phyloP scores from a whole-genome alignment of 1,140 invertebrate genomes.

The Drosophila nikananu region DNA sequence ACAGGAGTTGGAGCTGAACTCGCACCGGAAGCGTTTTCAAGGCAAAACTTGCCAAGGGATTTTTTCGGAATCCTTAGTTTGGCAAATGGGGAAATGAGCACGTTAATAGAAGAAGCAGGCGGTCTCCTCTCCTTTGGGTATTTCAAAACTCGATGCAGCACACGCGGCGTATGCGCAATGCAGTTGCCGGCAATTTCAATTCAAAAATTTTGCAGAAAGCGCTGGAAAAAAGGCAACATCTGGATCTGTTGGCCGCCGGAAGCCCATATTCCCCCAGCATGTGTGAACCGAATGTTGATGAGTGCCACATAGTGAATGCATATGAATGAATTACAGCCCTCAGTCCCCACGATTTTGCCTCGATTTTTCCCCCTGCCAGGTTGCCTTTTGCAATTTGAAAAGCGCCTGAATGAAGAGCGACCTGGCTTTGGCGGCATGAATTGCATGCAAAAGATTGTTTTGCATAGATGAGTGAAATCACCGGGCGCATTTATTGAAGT shows the following conservation, averaged over 20 bases:
- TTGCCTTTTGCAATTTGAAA: slow-evolving; percentile 46
- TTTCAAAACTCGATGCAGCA: slow-evolving; percentile 39
- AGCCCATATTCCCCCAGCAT: slow-evolving; percentile 53
- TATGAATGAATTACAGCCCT: slow-evolving; percentile 48
- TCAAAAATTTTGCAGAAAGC: slow-evolving; percentile 21
- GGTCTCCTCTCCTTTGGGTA: slow-evolving; percentile 2
- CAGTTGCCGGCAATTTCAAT: slow-evolving; percentile 21
- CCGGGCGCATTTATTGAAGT: slow-evolving; percentile 43
- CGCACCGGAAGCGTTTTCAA: slow-evolving; percentile 34
- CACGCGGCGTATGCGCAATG: slow-evolving; percentile 71
- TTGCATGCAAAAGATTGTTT: slow-evolving; percentile 48
- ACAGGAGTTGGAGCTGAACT: slow-evolving; percentile 18
- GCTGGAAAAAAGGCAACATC: slow-evolving; percentile 30
- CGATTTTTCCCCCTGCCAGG: slow-evolving; percentile 4
- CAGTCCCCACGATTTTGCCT: neutral
- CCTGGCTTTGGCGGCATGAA: slow-evolving; percentile 45
- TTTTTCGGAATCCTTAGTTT: slow-evolving; percentile 39
- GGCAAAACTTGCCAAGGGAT: slow-evolving; percentile 22
- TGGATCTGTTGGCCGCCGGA: slow-evolving; percentile 37
- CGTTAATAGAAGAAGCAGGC: slow-evolving; percentile 58
- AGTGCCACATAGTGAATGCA: slow-evolving; percentile 47
- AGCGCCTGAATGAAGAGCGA: slow-evolving; percentile 28
- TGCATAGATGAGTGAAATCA: slow-evolving; percentile 52
- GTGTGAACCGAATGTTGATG: slow-evolving; percentile 54
- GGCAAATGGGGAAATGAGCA: slow-evolving; percentile 73